Evolutionary conservation across 2,888 invertebrate species (phyloP), one percentile per base, ranked within the genome.

Genomic region (Stegana nigrithorax): DNA sequence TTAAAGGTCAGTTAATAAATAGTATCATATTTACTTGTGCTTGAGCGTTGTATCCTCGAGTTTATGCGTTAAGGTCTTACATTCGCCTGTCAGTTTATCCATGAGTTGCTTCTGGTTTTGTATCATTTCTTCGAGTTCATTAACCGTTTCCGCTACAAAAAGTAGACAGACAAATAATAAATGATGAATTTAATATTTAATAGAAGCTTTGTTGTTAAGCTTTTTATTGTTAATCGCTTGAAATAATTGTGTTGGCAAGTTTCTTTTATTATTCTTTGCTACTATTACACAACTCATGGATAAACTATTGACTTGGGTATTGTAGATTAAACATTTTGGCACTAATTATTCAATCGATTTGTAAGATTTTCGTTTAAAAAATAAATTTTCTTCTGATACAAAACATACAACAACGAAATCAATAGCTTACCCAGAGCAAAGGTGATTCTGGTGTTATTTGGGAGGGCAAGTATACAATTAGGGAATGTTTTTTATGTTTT

Each of bases 31-130:
- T 55, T 82, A 95, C 94, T 94, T 94, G 92, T 94, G 93, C 88
- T 91, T 92, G 88, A 90, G 89, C 87, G 91, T 91, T 86, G 93
- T 91, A 87, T 93, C 93, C 89, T 95, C 94, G 89, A 95, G 91
- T 90, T 93, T 94, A 88, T 91, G 90, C 85, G 94, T 94, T 87
- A 95, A 91, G 87, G 89, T 89, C 89, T 93, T 94, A 89, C 94
- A 94, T 89, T 95, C 94, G 85, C 89, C 90, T 85, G 93, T 93
- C 87, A 95, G 91, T 91, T 92, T 94, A 89, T 93, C 93, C 92
- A 94, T 93, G 91, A 94, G 92, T 90, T 91, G 91, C 90, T 93
- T 93, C 91, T 95, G 94, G 88, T 92, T 93, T 88, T 91, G 92
- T 88, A 95, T 91, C 91, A 93, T 92, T 87, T 91, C 90, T 90